phyloP scores from a whole-genome alignment of 2,113 vertebrate genomes.

The Pseudopipra pipra region DNA sequence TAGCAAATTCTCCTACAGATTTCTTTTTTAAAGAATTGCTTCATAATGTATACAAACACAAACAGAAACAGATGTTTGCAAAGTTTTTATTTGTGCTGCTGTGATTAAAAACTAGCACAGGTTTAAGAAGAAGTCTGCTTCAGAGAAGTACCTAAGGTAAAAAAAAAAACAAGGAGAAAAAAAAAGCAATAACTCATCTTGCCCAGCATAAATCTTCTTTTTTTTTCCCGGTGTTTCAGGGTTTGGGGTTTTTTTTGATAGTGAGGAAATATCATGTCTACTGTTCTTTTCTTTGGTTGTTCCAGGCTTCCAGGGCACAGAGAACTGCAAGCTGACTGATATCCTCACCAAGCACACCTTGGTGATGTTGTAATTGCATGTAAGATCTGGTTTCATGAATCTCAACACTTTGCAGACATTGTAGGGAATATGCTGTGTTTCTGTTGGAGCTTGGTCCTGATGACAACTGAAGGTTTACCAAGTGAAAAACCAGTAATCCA shows the following conservation, averaged over 20 bases:
- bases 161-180: not conserved
- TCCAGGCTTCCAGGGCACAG: not conserved
- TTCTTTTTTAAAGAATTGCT: not conserved
- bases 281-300: not conserved
- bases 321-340: fast-evolving
- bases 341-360: not conserved
- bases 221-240: not conserved
- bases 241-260: not conserved
- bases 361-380: not conserved
- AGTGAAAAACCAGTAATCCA: not conserved
- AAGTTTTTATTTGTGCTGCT: constrained; percentile 8
- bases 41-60: not conserved
- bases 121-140: not conserved
- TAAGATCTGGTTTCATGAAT: not conserved
- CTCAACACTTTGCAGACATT: not conserved
- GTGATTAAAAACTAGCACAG: not conserved
- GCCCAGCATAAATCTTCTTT: not conserved
- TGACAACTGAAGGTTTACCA: not conserved
- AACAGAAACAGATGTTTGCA: constrained; percentile 33
- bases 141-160: not conserved
- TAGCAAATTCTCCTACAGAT: not conserved
- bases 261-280: not conserved
- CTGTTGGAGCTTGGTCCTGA: not conserved
- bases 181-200: not conserved
- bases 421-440: not conserved